Percentiles rank a stretch among this genome's conserved stretches.
These are phyloP conservation scores for Cichladusa arquata DNA, from an alignment of 2,113 vertebrate genomes.

Conservation along the genomic window DNA sequence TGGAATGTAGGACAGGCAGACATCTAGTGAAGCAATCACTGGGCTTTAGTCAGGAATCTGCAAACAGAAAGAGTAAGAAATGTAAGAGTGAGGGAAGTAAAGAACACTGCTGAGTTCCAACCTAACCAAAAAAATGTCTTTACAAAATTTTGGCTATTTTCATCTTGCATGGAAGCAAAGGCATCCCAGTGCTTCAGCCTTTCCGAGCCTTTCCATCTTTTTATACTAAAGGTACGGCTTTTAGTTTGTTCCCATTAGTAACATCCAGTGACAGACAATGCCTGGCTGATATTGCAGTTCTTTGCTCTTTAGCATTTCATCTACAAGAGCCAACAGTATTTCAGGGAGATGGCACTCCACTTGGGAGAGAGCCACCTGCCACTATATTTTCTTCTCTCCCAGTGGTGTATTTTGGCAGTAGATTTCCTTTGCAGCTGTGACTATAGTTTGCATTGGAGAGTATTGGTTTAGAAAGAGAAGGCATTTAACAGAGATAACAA, in stretches of 20 bases:
- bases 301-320: slow-evolving; percentile 36
- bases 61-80: background rate
- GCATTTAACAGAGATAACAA: slow-evolving; percentile 50
- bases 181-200: background rate
- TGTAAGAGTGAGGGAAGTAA: background rate
- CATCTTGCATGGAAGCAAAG: background rate
- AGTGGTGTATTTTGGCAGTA: slow-evolving; percentile 56
- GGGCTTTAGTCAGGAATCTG: slow-evolving; percentile 1
- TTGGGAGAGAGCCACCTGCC: slow-evolving; percentile 56
- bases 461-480: slow-evolving; percentile 41
- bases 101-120: background rate
- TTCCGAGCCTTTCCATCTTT: background rate
- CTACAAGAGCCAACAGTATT: background rate
- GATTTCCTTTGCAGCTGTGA: slow-evolving; percentile 61
- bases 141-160: background rate
- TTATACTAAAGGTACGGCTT: background rate
- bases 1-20: background rate
- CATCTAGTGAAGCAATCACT: background rate
- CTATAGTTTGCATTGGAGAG: slow-evolving; percentile 45
- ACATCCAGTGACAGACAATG: background rate
- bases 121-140: background rate
- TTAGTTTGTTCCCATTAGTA: background rate
- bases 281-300: background rate
- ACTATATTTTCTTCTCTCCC: slow-evolving; percentile 51
- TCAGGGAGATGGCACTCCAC: background rate